These are phyloP conservation scores for Leucophenga montana DNA, from an alignment of 2,888 invertebrate genomes.

Conservation along the genomic window DNA sequence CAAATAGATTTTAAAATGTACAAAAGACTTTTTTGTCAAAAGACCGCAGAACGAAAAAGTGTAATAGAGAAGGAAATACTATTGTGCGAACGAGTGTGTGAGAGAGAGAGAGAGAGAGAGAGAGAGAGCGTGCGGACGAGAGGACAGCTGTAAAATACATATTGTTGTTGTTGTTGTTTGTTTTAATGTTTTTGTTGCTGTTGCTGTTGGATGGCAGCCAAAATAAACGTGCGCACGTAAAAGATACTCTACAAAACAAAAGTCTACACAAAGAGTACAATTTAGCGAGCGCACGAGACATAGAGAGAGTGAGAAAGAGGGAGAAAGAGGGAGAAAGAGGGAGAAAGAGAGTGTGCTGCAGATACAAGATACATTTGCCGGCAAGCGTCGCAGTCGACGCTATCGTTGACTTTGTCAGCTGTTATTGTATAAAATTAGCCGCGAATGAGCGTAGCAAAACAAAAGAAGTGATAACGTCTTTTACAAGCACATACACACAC, in stretches of 20 bases:
- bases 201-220: constrained; percentile 50
- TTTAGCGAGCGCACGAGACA: too few species aligned
- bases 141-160: constrained; percentile 22
- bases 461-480: constrained; percentile 49
- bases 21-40: constrained; percentile 1
- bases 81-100: too few species aligned
- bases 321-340: neutral
- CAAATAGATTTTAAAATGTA: constrained; percentile 11
- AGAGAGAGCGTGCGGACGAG: neutral
- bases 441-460: constrained; percentile 57
- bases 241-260: constrained; percentile 34
- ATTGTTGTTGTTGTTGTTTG: constrained; percentile 10
- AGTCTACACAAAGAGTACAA: constrained; percentile 46
- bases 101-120: neutral
- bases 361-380: constrained; percentile 16
- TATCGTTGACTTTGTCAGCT: neutral
- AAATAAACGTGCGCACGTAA: constrained; percentile 51
- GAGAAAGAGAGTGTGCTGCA: constrained; percentile 18
- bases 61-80: neutral
- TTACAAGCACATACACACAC: constrained; percentile 18
- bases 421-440: constrained; percentile 24
- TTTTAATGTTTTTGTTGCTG: constrained; percentile 8
- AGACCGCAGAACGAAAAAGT: too few species aligned
- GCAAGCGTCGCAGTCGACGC: constrained; percentile 34
- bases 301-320: too few species aligned